phyloP scores from a whole-genome alignment of 2,113 vertebrate species.

The Maccullochella peelii region DNA sequence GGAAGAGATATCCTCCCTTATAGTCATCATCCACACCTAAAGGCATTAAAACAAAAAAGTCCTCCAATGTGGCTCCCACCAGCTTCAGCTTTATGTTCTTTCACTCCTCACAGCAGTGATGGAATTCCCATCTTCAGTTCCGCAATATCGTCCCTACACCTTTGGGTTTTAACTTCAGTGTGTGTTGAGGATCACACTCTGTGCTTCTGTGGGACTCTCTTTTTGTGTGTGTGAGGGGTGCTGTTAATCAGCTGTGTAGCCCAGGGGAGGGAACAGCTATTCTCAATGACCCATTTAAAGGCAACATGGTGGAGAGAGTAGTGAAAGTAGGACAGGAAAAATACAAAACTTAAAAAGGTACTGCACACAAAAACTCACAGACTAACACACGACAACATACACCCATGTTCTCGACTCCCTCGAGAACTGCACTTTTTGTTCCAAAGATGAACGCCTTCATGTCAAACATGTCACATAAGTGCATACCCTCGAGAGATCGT shows the following conservation, averaged over 20 bases:
- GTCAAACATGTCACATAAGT: neutral
- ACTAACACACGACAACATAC: slow-evolving; percentile 29
- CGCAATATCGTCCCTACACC: neutral
- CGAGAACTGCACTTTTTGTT: neutral
- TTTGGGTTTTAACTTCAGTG: slow-evolving; percentile 46
- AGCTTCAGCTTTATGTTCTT: neutral
- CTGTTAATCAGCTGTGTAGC: slow-evolving; percentile 69
- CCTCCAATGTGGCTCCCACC: neutral
- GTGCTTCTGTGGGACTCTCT: slow-evolving; percentile 39
- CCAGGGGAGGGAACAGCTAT: slow-evolving; percentile 56
- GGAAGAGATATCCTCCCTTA: neutral
- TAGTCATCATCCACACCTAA: neutral
- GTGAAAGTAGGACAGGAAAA: slow-evolving; percentile 67
- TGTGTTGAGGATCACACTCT: slow-evolving; percentile 28
- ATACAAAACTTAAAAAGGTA: slow-evolving; percentile 49
- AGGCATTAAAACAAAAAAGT: too few species aligned
- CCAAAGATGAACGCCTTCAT: neutral
- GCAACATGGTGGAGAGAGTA: slow-evolving; percentile 49
- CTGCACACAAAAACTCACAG: slow-evolving; percentile 13
- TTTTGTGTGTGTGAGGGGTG: slow-evolving; percentile 17
- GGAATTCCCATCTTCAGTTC: slow-evolving; percentile 44
- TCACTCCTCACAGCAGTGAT: neutral
- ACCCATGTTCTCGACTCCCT: slow-evolving; percentile 2
- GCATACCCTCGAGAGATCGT: slow-evolving; percentile 8
- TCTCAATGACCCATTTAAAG: slow-evolving; percentile 78